These are phyloP conservation scores for Troides oblongomaculatus DNA, from an alignment of 2,888 invertebrate species.

Conservation along the genomic window DNA sequence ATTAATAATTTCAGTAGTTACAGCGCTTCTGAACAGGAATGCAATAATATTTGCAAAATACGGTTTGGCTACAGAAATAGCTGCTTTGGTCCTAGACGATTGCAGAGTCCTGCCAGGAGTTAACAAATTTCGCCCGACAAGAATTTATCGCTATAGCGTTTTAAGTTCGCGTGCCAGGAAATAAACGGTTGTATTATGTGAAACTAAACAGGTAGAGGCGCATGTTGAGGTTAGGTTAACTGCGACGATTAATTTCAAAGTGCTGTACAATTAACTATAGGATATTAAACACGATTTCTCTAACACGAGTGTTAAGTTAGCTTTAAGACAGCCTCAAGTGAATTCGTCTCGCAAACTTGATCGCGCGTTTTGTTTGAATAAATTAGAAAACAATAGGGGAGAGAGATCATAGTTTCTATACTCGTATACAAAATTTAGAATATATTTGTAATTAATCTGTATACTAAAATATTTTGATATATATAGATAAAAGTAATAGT, in stretches of 20 bases:
- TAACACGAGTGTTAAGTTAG: background rate
- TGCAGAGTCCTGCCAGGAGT: background rate
- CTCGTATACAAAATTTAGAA: too few species aligned
- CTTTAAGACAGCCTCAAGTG: background rate
- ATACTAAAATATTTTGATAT: background rate
- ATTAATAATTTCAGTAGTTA: too few species aligned
- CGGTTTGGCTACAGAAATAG: background rate
- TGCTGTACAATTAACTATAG: background rate
- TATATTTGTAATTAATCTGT: background rate
- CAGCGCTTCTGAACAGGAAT: too few species aligned
- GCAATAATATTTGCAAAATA: background rate
- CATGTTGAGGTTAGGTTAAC: conserved; percentile 3
- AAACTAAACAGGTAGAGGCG: conserved; percentile 1
- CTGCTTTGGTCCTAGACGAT: conserved; percentile 6
- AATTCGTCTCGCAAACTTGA: background rate
- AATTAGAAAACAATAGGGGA: background rate
- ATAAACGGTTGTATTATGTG: conserved; percentile 22
- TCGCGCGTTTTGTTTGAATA: background rate
- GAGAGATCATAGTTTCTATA: background rate
- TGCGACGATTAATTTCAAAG: background rate
- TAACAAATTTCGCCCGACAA: conserved; percentile 25
- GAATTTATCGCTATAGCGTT: conserved; percentile 12
- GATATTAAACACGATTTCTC: conserved; percentile 1
- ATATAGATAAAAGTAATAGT: background rate
- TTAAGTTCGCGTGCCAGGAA: conserved; percentile 13